Percentiles rank a stretch among this genome's conserved stretches.
phyloP scores from a whole-genome alignment of 2,888 invertebrate genomes.

The Helleia helle region DNA sequence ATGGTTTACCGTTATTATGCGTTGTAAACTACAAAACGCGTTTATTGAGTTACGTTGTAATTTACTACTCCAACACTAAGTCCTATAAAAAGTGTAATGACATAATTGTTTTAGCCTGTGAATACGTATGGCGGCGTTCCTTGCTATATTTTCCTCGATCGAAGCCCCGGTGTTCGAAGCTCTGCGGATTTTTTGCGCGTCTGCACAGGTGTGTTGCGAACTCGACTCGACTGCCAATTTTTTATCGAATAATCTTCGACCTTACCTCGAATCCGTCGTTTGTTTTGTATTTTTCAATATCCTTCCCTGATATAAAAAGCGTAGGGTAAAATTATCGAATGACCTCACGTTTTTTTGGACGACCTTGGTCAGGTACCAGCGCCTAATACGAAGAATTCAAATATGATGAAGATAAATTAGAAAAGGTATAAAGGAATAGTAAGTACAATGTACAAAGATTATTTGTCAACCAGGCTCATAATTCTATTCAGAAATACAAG shows the following conservation, averaged over 20 bases:
- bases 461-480: no score
- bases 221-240: conserved; percentile 35
- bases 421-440: no score
- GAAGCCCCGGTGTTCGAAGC: conserved; percentile 15
- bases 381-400: no score
- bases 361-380: conserved; percentile 12
- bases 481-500: no score
- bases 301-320: conserved; percentile 24
- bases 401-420: no score
- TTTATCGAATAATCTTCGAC: conserved; percentile 43
- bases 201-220: conserved; percentile 56
- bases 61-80: no score
- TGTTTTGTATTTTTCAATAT: conserved; percentile 44
- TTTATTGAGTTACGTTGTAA: background rate
- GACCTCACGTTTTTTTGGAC: conserved; percentile 21
- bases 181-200: conserved; percentile 47
- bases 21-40: background rate
- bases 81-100: no score
- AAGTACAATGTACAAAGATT: no score
- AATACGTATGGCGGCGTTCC: no score
- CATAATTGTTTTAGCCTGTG: no score
- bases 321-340: conserved; percentile 20
- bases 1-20: background rate
- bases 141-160: conserved; percentile 5
- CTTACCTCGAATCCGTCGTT: conserved; percentile 39